Evolutionary conservation across 2,113 vertebrate genomes (phyloP).

Genomic region (Lepisosteus oculatus): DNA sequence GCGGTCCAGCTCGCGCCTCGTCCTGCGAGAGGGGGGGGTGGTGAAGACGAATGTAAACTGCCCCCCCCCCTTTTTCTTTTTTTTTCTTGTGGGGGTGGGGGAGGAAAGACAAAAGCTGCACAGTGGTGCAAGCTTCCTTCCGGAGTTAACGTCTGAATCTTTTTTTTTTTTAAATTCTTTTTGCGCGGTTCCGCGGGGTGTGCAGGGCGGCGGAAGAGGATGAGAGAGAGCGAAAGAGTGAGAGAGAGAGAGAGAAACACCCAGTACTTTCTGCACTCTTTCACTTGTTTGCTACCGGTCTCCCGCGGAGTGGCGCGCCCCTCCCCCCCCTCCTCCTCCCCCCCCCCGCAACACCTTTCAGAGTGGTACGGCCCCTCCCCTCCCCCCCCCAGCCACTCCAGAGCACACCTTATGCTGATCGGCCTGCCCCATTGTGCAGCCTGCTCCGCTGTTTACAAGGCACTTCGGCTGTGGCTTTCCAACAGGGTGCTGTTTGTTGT

Average conservation of each 20-base stretch:
- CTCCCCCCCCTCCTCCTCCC: constrained; percentile 33
- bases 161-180: no score
- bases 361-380: constrained; percentile 56
- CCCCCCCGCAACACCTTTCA: constrained; percentile 52
- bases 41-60: no score
- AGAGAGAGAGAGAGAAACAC: neutral
- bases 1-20: no score
- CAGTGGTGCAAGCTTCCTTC: no score
- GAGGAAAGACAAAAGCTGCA: no score
- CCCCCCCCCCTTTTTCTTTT: no score
- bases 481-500: constrained; percentile 35
- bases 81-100: no score
- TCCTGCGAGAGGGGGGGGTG: no score
- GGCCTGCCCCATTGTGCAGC: constrained; percentile 43
- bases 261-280: constrained; percentile 25
- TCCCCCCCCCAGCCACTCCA: constrained; percentile 54
- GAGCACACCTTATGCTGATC: constrained; percentile 76
- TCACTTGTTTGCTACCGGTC: constrained; percentile 34
- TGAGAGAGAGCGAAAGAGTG: no score
- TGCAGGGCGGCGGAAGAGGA: no score
- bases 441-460: constrained; percentile 62
- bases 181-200: no score
- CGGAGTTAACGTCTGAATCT: no score
- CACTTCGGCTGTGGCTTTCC: constrained; percentile 48
- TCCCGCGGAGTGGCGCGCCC: constrained; percentile 42